Base-by-base conservation (phyloP, 2,888 invertebrate genomes). In the Plusia festucae region DNA sequence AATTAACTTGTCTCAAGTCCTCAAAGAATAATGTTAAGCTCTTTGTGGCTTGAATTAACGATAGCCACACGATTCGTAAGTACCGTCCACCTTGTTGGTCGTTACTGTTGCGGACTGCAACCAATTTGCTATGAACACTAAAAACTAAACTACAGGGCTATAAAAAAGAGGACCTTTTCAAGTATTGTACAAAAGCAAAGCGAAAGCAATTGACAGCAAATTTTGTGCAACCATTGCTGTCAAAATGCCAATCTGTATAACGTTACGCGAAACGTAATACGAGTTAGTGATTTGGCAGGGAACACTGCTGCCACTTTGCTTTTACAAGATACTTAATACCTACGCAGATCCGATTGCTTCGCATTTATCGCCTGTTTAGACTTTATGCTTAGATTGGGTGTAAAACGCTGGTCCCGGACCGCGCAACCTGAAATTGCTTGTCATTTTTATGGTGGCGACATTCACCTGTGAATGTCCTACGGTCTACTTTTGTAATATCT, bases 101-200 rank as follows among this genome's bases (percentile, higher is more conserved):
- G 62, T 64, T 58, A 68, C 69, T 60, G 56, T 40, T n/a, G 64
- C 65, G 57, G 11, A 57, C 70, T 72, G 63, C 79, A 82, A 76
- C 81, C 83, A 87, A 88, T 87, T 87, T 86, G 77, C 86, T 83
- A 81, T 85, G 78, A 85, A 82, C 85, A 89, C 83, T 90, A 86
- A 90, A 89, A 86, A 81, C 82, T 84, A 82, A 82, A 85, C 66
- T 82, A 86, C 85, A 82, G 61, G 85, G 75, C 83, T 68, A 82
- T 90, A 89, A 90, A 88, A 87, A 76, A 74, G 73, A 74, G 9
- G 9, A 9, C 30, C 30, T 1, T 30, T 9, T 9, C 9, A 30
- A 8, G 30, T 30, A 9, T 30, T 9, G 8, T 30, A 0, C 30
- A 30, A 30, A 30, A 30, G 9, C 30, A 30, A 30, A 9, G 9